Base-by-base conservation (phyloP, 2,797 vertebrate genomes). In the Masticophis lateralis region DNA sequence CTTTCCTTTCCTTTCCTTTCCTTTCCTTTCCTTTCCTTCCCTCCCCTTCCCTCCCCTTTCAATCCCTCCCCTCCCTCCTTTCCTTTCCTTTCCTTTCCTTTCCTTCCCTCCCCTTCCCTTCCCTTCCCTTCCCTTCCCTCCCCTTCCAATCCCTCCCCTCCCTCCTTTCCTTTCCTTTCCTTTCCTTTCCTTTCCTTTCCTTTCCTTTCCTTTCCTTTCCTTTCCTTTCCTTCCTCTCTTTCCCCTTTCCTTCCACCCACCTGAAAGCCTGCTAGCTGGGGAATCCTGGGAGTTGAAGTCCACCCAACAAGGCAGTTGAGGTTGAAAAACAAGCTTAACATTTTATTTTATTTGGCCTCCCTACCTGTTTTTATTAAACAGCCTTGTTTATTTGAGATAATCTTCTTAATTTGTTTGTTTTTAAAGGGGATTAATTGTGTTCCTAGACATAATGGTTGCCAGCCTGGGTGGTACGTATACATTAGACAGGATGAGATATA, bases 91-190 rank as follows among this genome's bases (percentile, higher is more conserved):
- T 22, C 22, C 11, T 32, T 57, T 1, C 1, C 56, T 18, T 18
- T 5, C 53, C 11, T 18, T 5, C 16, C 5, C 1, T 13, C 2
- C 13, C 16, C 1, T 57, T 6, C 2, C 18, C 18, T 20, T 6
- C 0, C 18, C 5, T 7, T 20, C 1, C 57, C 1, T 20, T 2
- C 18, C 18, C 5, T 59, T 20, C 5, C 57, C 0, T 57, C 5
- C 57, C 20, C 14, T 53, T 53, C 22, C 22, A 3, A 3, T 60
- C 1, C 60, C 8, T 20, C 11, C 8, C 60, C 10, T 18, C 11
- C 53, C 11, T 56, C 55, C 55, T 56, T 47, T 43, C 20, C 32
- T 18, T 43, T 79, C 32, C 16, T 79, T 20, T 43, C 74, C 22
- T 4, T 25, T 5, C 47, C 47, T 27, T 74, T 55, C 0, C 37